Percentiles rank a stretch among this genome's conserved stretches.
phyloP scores from a whole-genome alignment of 2,797 vertebrate genomes.

The Sitta carolinensis region DNA sequence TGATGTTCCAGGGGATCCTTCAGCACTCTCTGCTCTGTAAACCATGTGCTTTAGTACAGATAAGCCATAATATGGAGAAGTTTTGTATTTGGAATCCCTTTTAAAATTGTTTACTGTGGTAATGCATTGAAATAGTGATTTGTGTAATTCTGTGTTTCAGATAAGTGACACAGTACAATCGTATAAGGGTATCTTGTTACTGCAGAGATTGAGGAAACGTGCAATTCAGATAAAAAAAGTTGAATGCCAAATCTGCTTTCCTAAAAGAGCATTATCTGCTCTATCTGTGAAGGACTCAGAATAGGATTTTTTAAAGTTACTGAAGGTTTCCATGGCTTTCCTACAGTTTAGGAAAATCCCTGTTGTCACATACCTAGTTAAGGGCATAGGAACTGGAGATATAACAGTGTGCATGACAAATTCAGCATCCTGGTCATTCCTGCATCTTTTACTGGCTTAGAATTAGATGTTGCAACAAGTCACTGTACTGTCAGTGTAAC shows the following conservation, averaged over 20 bases:
- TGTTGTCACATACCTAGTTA: background rate
- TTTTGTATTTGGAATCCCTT: background rate
- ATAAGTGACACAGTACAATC: background rate
- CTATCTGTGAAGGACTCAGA: background rate
- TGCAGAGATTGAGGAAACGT: background rate
- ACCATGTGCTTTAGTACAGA: background rate
- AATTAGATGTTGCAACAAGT: background rate
- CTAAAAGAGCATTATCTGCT: background rate
- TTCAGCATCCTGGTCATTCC: background rate
- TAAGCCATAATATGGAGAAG: background rate
- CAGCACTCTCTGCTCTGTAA: background rate
- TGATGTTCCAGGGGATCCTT: background rate
- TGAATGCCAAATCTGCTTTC: background rate
- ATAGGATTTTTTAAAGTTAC: background rate
- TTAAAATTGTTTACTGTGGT: background rate
- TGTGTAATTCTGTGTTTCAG: background rate
- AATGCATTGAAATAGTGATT: background rate
- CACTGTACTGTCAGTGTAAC: background rate
- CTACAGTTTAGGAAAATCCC: background rate
- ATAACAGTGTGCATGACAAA: background rate
- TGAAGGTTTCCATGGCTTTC: background rate
- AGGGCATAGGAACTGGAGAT: background rate
- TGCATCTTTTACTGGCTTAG: background rate
- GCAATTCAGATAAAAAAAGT: background rate
- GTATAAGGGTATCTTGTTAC: background rate